A percentile compares a stretch with the other conserved stretches of the same genome.
Evolutionary conservation across 2,113 vertebrate species (phyloP).

Genomic region (Cyprinodon tularosa): DNA sequence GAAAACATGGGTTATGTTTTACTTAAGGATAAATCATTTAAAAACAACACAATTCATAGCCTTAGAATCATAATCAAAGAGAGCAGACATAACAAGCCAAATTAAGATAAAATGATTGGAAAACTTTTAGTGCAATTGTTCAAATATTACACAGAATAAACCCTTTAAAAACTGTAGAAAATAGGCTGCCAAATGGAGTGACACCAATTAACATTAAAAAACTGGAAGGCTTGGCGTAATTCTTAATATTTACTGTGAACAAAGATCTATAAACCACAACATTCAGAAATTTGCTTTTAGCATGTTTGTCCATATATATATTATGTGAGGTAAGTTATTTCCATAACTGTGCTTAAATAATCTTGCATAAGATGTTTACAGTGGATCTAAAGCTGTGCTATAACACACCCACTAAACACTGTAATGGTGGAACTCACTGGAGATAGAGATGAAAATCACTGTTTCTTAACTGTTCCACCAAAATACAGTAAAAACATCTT

Average conservation of each 20-base stretch:
- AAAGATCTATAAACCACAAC: neutral
- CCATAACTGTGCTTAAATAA: neutral
- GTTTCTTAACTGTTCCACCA: neutral
- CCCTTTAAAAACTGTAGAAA: neutral
- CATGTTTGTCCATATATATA: neutral
- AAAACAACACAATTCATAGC: neutral
- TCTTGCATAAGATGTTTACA: neutral
- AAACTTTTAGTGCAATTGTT: neutral
- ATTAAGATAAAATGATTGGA: neutral
- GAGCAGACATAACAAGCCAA: neutral
- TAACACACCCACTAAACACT: neutral
- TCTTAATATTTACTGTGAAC: neutral
- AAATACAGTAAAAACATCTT: neutral
- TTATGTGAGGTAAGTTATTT: neutral
- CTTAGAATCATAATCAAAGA: neutral
- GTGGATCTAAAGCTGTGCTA: neutral
- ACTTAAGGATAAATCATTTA: neutral
- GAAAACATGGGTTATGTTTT: no score
- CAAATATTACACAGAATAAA: neutral
- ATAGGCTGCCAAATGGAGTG: neutral
- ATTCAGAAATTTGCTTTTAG: neutral
- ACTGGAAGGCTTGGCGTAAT: neutral
- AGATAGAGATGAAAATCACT: neutral
- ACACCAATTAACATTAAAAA: neutral
- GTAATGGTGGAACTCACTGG: neutral